Evolutionary conservation across 1,140 invertebrate genomes (phyloP).

Genomic region (Dinoponera quadriceps): DNA sequence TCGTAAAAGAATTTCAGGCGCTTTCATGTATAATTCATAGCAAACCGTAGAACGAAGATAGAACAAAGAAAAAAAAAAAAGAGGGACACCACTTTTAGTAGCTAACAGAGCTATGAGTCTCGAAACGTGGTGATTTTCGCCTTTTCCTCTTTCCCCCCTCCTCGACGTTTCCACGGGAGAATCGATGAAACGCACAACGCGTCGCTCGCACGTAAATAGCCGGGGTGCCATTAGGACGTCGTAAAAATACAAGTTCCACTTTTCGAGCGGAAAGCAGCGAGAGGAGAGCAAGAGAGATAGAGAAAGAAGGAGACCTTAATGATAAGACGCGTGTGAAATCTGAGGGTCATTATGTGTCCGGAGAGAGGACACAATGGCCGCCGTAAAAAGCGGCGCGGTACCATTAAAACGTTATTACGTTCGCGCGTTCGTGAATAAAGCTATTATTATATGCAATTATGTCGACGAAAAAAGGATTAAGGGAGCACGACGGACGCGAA

Average conservation of each 20-base stretch:
- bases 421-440: conserved; percentile 67
- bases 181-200: background rate
- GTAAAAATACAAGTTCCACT: conserved; percentile 40
- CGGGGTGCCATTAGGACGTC: conserved; percentile 6
- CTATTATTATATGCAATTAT: conserved; percentile 73
- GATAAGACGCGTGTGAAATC: conserved; percentile 65
- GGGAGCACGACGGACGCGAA: conserved; percentile 15
- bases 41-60: background rate
- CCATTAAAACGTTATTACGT: conserved; percentile 73
- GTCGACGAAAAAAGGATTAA: conserved; percentile 58
- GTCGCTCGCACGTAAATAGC: too few species aligned
- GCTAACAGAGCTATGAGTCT: background rate
- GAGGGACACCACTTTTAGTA: background rate
- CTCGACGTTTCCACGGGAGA: conserved; percentile 6
- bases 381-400: conserved; percentile 58
- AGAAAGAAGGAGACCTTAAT: conserved; percentile 33
- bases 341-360: conserved; percentile 56
- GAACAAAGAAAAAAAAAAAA: background rate
- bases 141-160: too few species aligned
- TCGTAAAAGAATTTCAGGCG: conserved; percentile 33
- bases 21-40: conserved; percentile 28
- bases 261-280: conserved; percentile 29
- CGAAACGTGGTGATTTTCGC: background rate
- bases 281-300: background rate
- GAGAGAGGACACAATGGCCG: conserved; percentile 41